Conservation (phyloP, 1,140 invertebrate species). For the Lethrus apterus region DNA sequence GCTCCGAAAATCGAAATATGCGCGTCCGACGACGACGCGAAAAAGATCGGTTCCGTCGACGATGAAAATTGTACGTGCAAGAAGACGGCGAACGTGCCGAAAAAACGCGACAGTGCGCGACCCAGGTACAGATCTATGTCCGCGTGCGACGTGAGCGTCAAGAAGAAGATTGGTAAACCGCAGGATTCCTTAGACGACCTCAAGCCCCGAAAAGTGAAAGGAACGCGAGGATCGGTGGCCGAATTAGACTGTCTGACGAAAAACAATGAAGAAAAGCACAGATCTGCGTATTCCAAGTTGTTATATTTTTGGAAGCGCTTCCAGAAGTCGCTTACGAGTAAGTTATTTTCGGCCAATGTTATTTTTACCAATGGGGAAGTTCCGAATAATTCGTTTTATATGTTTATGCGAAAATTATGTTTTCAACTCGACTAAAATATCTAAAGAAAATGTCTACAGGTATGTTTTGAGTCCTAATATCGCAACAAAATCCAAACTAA, state of each 20-base stretch:
- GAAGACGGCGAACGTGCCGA: neutral
- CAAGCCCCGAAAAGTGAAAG: conserved; percentile 14
- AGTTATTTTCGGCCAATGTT: neutral
- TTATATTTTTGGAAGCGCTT: conserved; percentile 20
- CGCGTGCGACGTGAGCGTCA: conserved; percentile 17
- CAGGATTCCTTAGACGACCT: conserved; percentile 1
- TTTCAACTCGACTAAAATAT: neutral
- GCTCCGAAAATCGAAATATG: conserved; percentile 9
- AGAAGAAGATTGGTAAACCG: conserved; percentile 6
- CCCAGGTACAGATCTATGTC: conserved; percentile 26
- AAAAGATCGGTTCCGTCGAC: neutral
- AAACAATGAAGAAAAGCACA: conserved; percentile 12
- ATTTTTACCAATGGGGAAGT: neutral
- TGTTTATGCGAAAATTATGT: neutral
- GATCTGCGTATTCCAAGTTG: conserved; percentile 14
- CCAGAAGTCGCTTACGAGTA: conserved; percentile 13
- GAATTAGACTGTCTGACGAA: conserved; percentile 13
- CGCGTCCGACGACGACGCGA: too few relatives aligned
- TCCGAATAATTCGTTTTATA: neutral
- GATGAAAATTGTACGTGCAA: neutral
- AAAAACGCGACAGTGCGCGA: conserved; percentile 16
- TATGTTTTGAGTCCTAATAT: neutral
- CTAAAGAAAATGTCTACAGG: neutral
- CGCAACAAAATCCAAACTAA: too few relatives aligned
- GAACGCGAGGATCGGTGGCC: conserved; percentile 16